These are phyloP conservation scores for Pachypeltis micranthus DNA, from an alignment of 1,140 invertebrate genomes.

Conservation along the genomic window DNA sequence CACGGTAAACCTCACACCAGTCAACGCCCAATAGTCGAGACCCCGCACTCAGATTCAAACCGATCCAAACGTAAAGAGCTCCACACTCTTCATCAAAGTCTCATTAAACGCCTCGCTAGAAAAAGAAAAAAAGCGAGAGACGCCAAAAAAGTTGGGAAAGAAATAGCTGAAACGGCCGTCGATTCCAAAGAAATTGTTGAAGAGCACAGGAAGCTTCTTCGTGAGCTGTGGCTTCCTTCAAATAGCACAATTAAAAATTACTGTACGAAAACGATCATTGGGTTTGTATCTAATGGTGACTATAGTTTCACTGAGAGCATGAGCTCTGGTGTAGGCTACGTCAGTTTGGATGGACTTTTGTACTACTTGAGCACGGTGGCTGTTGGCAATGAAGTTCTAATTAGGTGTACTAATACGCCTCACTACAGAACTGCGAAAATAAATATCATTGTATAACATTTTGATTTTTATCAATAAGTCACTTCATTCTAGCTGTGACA, in stretches of 20 bases:
- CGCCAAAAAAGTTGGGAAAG: slow-evolving; percentile 21
- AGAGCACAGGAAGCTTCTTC: slow-evolving; percentile 48
- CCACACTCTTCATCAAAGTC: slow-evolving; percentile 42
- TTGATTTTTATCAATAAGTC: no score
- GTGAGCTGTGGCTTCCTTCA: slow-evolving; percentile 53
- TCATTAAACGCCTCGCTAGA: slow-evolving; percentile 46
- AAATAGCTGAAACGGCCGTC: background rate
- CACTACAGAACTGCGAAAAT: slow-evolving; percentile 12
- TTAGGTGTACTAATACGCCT: background rate
- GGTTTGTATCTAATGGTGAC: slow-evolving; percentile 54
- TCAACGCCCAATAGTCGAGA: slow-evolving; percentile 20
- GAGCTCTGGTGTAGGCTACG: slow-evolving; percentile 53
- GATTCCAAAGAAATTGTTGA: slow-evolving; percentile 31
- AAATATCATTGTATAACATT: slow-evolving; percentile 2
- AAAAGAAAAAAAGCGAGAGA: slow-evolving; percentile 37
- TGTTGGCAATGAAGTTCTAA: background rate
- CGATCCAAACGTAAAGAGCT: slow-evolving; percentile 44
- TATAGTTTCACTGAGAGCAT: slow-evolving; percentile 55
- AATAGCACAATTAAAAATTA: slow-evolving; percentile 43
- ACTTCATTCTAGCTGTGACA: no score
- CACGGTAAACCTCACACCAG: background rate
- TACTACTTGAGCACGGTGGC: slow-evolving; percentile 32
- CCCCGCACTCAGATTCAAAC: slow-evolving; percentile 23
- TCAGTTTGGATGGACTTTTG: slow-evolving; percentile 44
- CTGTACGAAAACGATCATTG: slow-evolving; percentile 53